A percentile compares a stretch with the other conserved stretches of the same genome.
These are phyloP conservation scores for Celastrina argiolus DNA, from an alignment of 2,888 invertebrate species.

Conservation along the genomic window DNA sequence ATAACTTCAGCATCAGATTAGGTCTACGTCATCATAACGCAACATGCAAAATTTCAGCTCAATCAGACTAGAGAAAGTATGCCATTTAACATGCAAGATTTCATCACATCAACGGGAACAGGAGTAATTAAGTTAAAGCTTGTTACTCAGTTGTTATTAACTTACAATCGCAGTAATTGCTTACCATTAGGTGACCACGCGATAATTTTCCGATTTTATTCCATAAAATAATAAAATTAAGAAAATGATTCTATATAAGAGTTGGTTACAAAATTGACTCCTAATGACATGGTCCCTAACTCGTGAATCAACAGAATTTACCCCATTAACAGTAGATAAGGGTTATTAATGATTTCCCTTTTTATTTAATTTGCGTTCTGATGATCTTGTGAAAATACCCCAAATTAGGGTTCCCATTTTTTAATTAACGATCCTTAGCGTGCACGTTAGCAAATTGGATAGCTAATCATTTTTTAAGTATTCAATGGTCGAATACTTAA, in stretches of 20 bases:
- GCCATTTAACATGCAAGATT: too few relatives aligned
- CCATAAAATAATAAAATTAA: neutral
- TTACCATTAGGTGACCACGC: neutral
- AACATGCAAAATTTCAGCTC: too few relatives aligned
- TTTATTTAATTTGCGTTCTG: conserved; percentile 5
- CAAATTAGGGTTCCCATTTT: neutral
- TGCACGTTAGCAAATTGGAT: neutral
- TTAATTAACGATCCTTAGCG: neutral
- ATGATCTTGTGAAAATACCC: neutral
- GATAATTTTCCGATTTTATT: neutral
- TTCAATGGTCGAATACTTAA: too few relatives aligned
- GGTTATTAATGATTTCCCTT: conserved; percentile 13
- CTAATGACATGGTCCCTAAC: neutral
- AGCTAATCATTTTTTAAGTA: too few relatives aligned
- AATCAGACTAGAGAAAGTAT: too few relatives aligned
- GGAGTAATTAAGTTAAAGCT: too few relatives aligned
- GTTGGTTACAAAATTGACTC: conserved; percentile 3
- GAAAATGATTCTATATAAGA: neutral
- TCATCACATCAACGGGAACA: too few relatives aligned
- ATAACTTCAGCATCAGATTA: too few relatives aligned
- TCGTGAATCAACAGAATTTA: conserved; percentile 4
- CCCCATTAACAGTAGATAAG: conserved; percentile 8
- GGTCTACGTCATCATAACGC: too few relatives aligned
- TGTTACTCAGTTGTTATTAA: too few relatives aligned
- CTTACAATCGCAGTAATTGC: neutral